Evolutionary conservation across 2,113 vertebrate species (phyloP), one percentile per base, ranked within the genome.

Genomic region (Rhinogobius similis): DNA sequence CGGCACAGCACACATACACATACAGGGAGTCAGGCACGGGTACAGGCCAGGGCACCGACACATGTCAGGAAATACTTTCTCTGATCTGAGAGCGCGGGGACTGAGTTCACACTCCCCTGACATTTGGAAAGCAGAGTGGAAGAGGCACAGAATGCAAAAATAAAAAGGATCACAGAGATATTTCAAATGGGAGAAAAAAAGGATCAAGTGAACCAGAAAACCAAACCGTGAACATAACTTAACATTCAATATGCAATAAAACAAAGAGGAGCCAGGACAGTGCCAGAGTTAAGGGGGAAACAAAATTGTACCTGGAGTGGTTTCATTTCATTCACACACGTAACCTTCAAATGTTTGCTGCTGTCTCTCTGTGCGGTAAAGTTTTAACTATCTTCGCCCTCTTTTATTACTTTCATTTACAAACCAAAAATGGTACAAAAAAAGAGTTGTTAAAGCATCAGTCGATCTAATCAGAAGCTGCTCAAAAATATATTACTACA

Each of bases 11-110:
- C 77, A 76, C 77, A 80, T 76, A 87, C 76, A 75, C 76, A 81
- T 73, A 86, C 82, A 84, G 72, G 16, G 26, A 81, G 74, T 62
- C 61, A 80, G 87, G 84, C 81, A 58, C 68, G 72, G 76, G 81
- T 82, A 76, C 88, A 88, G 87, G 79, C 87, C 81, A 84, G 82
- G 85, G 79, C 82, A 90, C 76, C 85, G 83, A 90, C 89, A 90
- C 91, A 90, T 89, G 88, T 90, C 85, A 87, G 84, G 83, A 92
- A 89, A 90, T 85, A 86, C 82, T 88, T 82, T 82, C 81, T 86
- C 83, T 90, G 89, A 92, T 92, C 89, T 82, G 80, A 79, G 78
- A 27, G 83, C 77, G 72, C 29, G 12, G 50, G 68, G 36, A 78
- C 61, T 24, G 23, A 82, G 63, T 74, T 74, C 68, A 78, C 48